Percentiles rank a stretch among this genome's conserved stretches.
Conservation (phyloP, 2,888 invertebrate genomes). For the Eustalomyia histrio region DNA sequence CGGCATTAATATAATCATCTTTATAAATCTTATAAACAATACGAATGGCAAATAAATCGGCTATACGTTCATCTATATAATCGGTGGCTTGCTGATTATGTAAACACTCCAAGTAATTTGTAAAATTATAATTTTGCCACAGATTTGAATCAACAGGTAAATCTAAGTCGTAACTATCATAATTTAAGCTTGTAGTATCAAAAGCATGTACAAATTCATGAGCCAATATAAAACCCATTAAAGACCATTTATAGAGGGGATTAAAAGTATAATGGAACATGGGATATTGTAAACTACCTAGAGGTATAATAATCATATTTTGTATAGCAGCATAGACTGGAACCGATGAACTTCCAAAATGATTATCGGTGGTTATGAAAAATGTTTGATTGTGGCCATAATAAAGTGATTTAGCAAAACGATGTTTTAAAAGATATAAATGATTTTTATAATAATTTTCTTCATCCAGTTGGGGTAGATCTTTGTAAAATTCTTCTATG, state of each 20-base stretch:
- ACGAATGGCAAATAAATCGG: constrained; percentile 73
- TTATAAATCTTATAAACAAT: constrained; percentile 68
- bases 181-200: constrained; percentile 66
- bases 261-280: constrained; percentile 67
- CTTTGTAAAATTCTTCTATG: constrained; percentile 66
- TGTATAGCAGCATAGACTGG: constrained; percentile 69
- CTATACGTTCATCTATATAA: constrained; percentile 71
- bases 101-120: constrained; percentile 59
- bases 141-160: neutral
- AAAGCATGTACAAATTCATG: constrained; percentile 75
- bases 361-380: constrained; percentile 30
- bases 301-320: constrained; percentile 72
- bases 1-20: neutral
- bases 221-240: constrained; percentile 72
- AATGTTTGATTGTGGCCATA: constrained; percentile 13
- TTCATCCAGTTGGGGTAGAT: constrained; percentile 23
- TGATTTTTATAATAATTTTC: constrained; percentile 67
- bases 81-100: constrained; percentile 64
- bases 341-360: constrained; percentile 63
- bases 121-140: constrained; percentile 8
- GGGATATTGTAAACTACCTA: constrained; percentile 70
- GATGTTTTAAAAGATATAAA: constrained; percentile 68
- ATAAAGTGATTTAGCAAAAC: constrained; percentile 25
- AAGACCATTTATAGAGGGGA: constrained; percentile 70
- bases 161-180: constrained; percentile 68